Base-by-base conservation (phyloP, 2,888 invertebrate species). In the Resseliella maxima region DNA sequence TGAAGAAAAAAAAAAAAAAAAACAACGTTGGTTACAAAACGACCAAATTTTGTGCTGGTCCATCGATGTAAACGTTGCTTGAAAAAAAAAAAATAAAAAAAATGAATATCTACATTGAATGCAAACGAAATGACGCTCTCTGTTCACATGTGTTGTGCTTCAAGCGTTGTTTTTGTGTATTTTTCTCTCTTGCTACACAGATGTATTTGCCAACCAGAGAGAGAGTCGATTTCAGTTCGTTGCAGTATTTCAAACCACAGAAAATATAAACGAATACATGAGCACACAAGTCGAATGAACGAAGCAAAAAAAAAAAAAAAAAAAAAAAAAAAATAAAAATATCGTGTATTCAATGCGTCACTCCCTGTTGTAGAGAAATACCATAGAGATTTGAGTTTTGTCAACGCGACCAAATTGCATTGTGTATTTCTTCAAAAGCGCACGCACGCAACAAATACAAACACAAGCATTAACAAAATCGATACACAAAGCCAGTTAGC, bases 371-470 rank as follows among this genome's bases (percentile, higher is more conserved):
- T 35, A 72, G 72, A 18, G 15, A 72, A 31, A 72, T 72, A n/a
- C 72, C 72, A 59, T 59, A 59, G 59, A 59, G 59, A 59, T 24
- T 15, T 72, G 31, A 72, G 72, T 72, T n/a, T 35, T 72, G 72
- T 72, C 72, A 72, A 72, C 72, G 72, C 72, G 31, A 72, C 31
- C 72, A 50, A 72, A 72, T n/a, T 72, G 72, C 72, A 72, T 72
- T 72, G 72, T 31, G 31, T 35, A 8, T 72, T 10, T 72, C 15
- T 15, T 15, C 2, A 72, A 31, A 72, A 72, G 31, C 72, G 31
- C 72, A 72, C 72, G 31, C 3, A 72, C 72, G 72, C 72, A 72
- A 72, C 72, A 35, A 31, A 72, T 15, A 72, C 72, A 50, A 15
- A 50, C 46, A 50, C 41, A 21, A 2, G 15, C 50, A 50, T 18